Conservation (phyloP, 2,797 vertebrate species). For the Spinus pinus region DNA sequence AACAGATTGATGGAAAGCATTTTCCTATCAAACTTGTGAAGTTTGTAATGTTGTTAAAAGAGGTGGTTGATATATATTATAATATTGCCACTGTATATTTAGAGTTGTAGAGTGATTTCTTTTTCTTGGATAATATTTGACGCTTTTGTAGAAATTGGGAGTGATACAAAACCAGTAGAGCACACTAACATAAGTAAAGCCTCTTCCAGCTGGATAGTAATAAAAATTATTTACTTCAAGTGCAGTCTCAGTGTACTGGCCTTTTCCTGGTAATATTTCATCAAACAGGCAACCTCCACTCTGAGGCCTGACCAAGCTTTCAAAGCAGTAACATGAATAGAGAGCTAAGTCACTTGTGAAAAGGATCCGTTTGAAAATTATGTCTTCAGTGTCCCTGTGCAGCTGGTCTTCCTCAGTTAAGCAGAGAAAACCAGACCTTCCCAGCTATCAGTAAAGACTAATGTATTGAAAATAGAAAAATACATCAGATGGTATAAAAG, state of each 20-base stretch:
- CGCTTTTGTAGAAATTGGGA: background rate
- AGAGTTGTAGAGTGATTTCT: background rate
- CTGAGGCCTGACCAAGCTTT: background rate
- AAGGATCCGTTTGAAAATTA: background rate
- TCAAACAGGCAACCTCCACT: background rate
- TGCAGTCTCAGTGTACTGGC: background rate
- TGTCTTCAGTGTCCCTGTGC: background rate
- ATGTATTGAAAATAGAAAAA: background rate
- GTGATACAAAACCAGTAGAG: background rate
- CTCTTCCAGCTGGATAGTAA: background rate
- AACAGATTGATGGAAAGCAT: background rate
- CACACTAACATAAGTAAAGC: background rate
- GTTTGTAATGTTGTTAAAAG: background rate
- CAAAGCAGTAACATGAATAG: background rate
- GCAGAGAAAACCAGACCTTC: background rate
- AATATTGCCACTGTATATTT: background rate
- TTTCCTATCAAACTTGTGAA: background rate
- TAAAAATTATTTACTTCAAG: background rate
- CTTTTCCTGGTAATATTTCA: background rate
- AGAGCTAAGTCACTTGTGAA: background rate
- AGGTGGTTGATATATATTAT: background rate
- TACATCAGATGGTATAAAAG: background rate
- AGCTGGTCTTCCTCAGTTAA: background rate
- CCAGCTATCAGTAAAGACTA: background rate
- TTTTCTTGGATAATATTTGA: background rate